phyloP scores from a whole-genome alignment of 2,113 vertebrate genomes.

The Galemys pyrenaicus region DNA sequence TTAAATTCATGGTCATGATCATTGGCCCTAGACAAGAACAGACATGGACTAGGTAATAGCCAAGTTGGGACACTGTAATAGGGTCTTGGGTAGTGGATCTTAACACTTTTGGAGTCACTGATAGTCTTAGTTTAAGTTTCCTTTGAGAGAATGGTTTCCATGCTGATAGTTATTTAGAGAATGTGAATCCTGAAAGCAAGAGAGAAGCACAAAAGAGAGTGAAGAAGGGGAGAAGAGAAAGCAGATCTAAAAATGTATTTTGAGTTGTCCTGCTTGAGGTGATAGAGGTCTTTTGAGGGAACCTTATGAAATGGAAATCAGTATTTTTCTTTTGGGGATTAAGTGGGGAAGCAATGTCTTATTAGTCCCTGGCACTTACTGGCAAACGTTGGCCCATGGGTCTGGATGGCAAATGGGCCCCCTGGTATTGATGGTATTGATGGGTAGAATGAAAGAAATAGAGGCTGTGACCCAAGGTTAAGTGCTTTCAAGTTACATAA shows the following conservation, averaged over 20 bases:
- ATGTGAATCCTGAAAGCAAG: not conserved
- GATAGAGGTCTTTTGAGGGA: not conserved
- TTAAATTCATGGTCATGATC: not conserved
- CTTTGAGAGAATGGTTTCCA: not conserved
- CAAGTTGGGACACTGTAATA: not conserved
- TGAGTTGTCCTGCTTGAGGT: not conserved
- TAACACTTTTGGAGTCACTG: not conserved
- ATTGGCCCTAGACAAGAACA: not conserved
- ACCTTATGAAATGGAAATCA: not conserved
- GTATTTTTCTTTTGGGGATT: not conserved
- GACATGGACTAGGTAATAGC: not conserved
- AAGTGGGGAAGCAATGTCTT: not conserved
- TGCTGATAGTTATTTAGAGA: not conserved
- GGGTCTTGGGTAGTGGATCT: not conserved
- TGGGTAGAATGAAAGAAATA: not conserved
- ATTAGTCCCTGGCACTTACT: not conserved
- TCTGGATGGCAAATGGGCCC: not conserved
- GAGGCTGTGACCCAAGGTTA: not conserved
- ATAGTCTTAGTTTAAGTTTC: not conserved
- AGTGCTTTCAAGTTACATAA: not conserved
- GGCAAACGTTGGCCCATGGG: not conserved
- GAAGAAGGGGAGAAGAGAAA: not conserved
- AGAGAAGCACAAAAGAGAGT: not conserved
- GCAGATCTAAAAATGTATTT: not conserved
- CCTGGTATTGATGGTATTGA: too few relatives aligned